phyloP scores from a whole-genome alignment of 1,140 invertebrate genomes.

The Zaprionus taronus region DNA sequence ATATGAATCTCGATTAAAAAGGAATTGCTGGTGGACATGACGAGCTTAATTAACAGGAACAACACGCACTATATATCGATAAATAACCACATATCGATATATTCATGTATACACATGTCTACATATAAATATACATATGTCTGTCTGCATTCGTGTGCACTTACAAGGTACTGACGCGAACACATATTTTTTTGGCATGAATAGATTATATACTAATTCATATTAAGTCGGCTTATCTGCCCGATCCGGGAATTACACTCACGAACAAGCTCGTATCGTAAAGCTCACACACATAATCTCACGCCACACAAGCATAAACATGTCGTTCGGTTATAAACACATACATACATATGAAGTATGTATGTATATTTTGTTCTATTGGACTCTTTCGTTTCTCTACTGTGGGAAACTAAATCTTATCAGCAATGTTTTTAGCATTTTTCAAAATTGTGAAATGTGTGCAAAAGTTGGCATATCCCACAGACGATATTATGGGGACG shows the following conservation, averaged over 20 bases:
- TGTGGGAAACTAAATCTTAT: constrained; percentile 50
- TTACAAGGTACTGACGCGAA: neutral
- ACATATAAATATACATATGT: neutral
- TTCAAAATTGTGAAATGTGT: constrained; percentile 6
- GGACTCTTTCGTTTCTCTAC: constrained; percentile 23
- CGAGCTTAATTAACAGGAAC: neutral
- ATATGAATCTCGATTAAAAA: too few species aligned
- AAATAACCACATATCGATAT: neutral
- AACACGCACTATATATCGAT: neutral
- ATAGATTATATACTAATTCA: neutral
- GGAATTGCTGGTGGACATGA: too few species aligned
- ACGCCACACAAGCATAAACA: neutral
- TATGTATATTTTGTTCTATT: constrained; percentile 22
- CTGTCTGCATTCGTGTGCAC: neutral
- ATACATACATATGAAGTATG: neutral
- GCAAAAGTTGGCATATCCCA: constrained; percentile 34
- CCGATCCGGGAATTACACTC: neutral
- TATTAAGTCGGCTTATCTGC: neutral
- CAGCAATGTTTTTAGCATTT: constrained; percentile 17
- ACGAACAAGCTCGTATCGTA: neutral
- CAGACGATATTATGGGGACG: constrained; percentile 13
- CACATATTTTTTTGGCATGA: neutral
- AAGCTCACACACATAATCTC: constrained; percentile 1
- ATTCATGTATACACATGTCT: too few species aligned
- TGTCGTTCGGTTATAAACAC: neutral